Evolutionary conservation across 2,113 vertebrate species (phyloP).

Genomic region (Tupaia chinensis): DNA sequence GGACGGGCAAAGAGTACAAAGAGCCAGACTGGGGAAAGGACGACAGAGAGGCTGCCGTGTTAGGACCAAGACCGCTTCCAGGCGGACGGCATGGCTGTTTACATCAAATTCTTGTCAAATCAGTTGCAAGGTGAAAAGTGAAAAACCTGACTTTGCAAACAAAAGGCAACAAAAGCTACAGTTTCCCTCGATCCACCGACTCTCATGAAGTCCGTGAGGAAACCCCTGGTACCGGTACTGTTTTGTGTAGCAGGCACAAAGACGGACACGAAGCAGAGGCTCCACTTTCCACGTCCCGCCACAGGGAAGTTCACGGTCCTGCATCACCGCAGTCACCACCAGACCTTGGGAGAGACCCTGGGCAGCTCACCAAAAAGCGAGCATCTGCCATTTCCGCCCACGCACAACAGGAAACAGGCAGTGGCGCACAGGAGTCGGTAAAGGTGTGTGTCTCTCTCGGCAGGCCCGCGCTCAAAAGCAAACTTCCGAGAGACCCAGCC

Average conservation of each 20-base stretch:
- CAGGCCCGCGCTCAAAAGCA: too few relatives aligned
- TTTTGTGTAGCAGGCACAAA: neutral
- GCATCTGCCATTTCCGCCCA: neutral
- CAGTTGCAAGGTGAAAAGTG: neutral
- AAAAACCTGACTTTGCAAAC: neutral
- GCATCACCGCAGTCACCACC: too few relatives aligned
- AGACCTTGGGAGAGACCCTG: neutral
- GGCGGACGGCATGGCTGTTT: neutral
- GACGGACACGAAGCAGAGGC: neutral
- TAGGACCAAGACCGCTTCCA: neutral
- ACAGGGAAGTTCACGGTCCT: too few relatives aligned
- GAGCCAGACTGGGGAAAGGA: neutral
- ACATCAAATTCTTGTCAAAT: slow-evolving; percentile 20
- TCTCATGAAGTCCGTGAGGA: neutral
- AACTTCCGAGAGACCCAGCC: neutral
- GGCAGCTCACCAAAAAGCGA: neutral
- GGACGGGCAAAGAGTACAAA: neutral
- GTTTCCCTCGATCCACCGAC: neutral
- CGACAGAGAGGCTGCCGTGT: neutral
- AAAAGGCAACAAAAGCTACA: neutral
- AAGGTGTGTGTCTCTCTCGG: neutral
- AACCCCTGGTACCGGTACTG: too few relatives aligned
- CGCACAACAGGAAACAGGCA: neutral
- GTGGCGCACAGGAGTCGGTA: neutral
- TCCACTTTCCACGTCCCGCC: neutral